Base-by-base conservation (phyloP, 2,797 vertebrate species). In the Cryptoblepharus egeriae region DNA sequence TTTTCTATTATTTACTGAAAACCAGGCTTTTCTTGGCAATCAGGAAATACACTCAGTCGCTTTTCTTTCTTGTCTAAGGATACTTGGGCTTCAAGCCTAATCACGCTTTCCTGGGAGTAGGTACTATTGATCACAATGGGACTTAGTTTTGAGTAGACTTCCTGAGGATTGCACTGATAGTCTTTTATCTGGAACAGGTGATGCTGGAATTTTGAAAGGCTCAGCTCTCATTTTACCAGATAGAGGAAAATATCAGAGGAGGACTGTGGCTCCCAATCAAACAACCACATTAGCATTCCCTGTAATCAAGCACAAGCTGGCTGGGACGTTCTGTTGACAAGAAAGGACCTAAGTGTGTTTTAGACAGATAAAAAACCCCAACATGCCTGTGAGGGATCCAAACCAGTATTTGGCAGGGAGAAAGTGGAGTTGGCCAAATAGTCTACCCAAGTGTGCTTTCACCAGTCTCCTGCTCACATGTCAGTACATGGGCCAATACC, bases 331-430 rank as follows among this genome's bases (percentile, higher is more conserved):
- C 63, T 42, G 74, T 49, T 86, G 57, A 49, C 45, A 26, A 39
- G 63, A 86, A 88, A 81, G 28, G 5, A n/a, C 18, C 13, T 85
- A 76, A 71, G 74, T 80, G 72, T 57, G 15, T 28, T 86, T 79
- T 87, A 77, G 42, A 52, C 57, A 81, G 79, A 88, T 81, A 87
- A 90, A 88, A 60, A 73, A 0, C 64, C n/a, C n/a, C 52, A 18
- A 84, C 49, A 20, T 18, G 68, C 15, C 70, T 8, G 28, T 84
- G 39, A 77, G 39, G 28, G 28, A 58, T 63, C 35, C 28, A 71
- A 16, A 35, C 74, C 37, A 82, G 2, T 74, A 65, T 84, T 67
- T 77, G 77, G 20, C 32, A 88, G 57, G 67, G 12, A 64, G 55
- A 22, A 70, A 60, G 11, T 3, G 6, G 10, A 26, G 32, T 58